Percentiles rank a stretch among this genome's conserved stretches.
phyloP scores from a whole-genome alignment of 1,140 invertebrate species.

The Zophobas morio region DNA sequence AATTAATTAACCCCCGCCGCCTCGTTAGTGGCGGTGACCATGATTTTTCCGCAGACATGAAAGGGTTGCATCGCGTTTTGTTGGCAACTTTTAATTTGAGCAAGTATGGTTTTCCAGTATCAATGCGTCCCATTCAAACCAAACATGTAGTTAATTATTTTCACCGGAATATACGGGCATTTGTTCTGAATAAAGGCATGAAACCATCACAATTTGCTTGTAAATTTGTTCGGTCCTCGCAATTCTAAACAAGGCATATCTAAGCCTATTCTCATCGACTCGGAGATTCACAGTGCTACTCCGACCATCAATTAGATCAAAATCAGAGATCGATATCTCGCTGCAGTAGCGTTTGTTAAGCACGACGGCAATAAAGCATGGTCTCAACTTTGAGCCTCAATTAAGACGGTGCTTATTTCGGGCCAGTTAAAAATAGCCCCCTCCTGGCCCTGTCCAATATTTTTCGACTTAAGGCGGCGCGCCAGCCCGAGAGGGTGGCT shows the following conservation, averaged over 20 bases:
- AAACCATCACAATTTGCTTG: conserved; percentile 40
- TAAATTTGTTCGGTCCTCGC: conserved; percentile 25
- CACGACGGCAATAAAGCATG: conserved; percentile 34
- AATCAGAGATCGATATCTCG: conserved; percentile 38
- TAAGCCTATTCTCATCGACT: conserved; percentile 32
- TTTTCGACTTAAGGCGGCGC: conserved; percentile 24
- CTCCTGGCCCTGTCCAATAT: conserved; percentile 40
- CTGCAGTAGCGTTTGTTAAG: conserved; percentile 31
- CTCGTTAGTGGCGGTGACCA: background rate
- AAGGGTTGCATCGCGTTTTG: conserved; percentile 13
- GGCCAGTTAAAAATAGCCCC: conserved; percentile 38
- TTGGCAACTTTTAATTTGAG: conserved; percentile 32
- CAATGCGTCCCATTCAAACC: conserved; percentile 25
- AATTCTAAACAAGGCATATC: conserved; percentile 26
- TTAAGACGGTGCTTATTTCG: conserved; percentile 37
- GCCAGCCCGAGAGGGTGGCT: conserved; percentile 23
- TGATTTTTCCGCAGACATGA: background rate
- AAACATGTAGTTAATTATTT: conserved; percentile 43
- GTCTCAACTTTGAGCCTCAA: conserved; percentile 25
- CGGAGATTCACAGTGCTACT: conserved; percentile 17
- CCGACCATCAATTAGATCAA: conserved; percentile 30
- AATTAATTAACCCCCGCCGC: conserved; percentile 6
- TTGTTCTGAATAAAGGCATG: conserved; percentile 37
- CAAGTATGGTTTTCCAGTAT: conserved; percentile 10
- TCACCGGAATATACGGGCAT: conserved; percentile 25